phyloP scores from a whole-genome alignment of 2,888 invertebrate genomes.

The Colostygia pectinataria region DNA sequence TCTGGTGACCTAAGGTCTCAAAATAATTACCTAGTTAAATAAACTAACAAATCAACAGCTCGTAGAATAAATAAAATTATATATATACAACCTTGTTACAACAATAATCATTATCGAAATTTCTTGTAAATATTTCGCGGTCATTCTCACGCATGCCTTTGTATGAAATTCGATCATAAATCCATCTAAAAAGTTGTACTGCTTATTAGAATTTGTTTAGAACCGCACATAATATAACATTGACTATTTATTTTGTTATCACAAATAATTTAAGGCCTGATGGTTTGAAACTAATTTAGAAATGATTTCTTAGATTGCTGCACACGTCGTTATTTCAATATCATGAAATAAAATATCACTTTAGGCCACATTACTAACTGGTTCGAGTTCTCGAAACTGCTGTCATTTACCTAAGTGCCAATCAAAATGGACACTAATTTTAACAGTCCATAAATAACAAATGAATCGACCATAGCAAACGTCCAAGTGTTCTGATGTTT shows the following conservation, averaged over 20 bases:
- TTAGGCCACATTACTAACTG: neutral
- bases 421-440: constrained; percentile 27
- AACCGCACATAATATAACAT: neutral
- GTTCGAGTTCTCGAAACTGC: constrained; percentile 12
- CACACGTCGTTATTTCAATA: constrained; percentile 14
- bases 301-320: constrained; percentile 11
- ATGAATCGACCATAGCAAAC: constrained; percentile 9
- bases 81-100: too few relatives aligned
- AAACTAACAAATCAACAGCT: too few relatives aligned
- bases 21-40: too few relatives aligned
- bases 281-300: constrained; percentile 10
- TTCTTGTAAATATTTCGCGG: too few relatives aligned
- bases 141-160: too few relatives aligned
- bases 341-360: constrained; percentile 13
- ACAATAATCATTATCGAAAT: too few relatives aligned
- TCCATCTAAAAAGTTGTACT: constrained; percentile 3
- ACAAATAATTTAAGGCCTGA: constrained; percentile 11
- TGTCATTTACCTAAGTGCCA: constrained; percentile 28
- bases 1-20: too few relatives aligned
- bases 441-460: constrained; percentile 22
- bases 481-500: constrained; percentile 17
- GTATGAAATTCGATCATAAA: neutral
- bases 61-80: too few relatives aligned
- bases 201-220: neutral
- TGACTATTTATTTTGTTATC: constrained; percentile 7